These are phyloP conservation scores for Hypotaenidia okinawae DNA, from an alignment of 2,797 vertebrate genomes.

Conservation along the genomic window DNA sequence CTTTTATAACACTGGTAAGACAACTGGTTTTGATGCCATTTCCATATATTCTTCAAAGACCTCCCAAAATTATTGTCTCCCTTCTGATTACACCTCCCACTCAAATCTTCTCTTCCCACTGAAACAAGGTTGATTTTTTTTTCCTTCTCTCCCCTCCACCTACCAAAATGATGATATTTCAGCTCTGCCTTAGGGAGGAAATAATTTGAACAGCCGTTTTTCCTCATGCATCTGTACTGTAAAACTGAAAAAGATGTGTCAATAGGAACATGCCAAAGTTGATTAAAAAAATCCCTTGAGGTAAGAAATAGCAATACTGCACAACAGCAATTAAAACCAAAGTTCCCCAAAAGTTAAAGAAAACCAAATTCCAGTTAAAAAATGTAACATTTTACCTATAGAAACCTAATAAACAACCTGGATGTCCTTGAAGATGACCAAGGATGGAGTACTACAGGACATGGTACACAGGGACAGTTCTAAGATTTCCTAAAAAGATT, in stretches of 20 bases:
- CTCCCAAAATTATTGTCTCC: neutral
- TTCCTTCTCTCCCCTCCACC: neutral
- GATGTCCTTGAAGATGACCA: neutral
- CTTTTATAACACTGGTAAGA: neutral
- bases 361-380: neutral
- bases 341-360: neutral
- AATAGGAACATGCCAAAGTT: constrained; percentile 10
- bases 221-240: neutral
- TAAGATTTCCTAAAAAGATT: neutral
- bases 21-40: neutral
- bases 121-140: neutral
- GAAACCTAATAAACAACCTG: neutral
- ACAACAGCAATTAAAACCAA: neutral
- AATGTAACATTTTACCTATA: neutral
- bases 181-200: neutral
- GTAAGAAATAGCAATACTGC: neutral
- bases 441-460: neutral
- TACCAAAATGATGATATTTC: neutral
- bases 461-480: neutral
- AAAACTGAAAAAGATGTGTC: neutral
- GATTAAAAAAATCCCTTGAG: constrained; percentile 15
- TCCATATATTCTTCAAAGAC: constrained; percentile 12
- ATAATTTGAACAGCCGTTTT: neutral
- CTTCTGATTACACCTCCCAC: constrained; percentile 41
- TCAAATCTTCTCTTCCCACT: neutral